Evolutionary conservation across 2,113 vertebrate genomes (phyloP), one percentile per base, ranked within the genome.

Genomic region (Pelecanoides urinatrix): DNA sequence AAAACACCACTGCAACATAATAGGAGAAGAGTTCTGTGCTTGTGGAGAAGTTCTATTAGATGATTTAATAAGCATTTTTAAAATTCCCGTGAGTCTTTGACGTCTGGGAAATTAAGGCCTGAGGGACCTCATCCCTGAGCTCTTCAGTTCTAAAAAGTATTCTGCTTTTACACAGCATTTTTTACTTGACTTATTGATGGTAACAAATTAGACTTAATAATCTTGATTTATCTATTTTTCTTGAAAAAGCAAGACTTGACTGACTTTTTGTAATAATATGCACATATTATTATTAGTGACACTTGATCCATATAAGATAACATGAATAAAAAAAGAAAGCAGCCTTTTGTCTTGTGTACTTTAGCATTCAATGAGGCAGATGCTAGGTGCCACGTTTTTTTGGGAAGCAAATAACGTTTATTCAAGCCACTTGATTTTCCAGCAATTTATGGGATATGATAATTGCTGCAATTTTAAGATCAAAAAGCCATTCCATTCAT

Each of bases 401-500:
- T 6, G 90, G 79, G 40, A 96, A 96, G 93, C 61, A 97, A 97
- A 88, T 96, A 94, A 85, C 94, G 25, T 94, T 81, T 97, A 92
- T 97, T 97, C 95, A 97, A 97, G 66, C 63, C 88, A 96, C 85
- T 98, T 97, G 92, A 96, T 98, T 98, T 98, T 97, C 59, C 89
- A 95, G n/a, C 80, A 94, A 52, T 96, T 97, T 93, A 63, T 88
- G 70, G 93, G 85, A 94, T 96, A 95, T 34, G 91, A 93, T 98
- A 98, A 97, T 97, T 97, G 93, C 91, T 96, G 78, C 91, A 94
- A 95, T 98, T 98, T 93, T 96, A 97, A 97, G 94, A 96, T 92
- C 92, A 82, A 81, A 83, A 95, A 82, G 50, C 40, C 76, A 89
- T 95, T 97, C 71, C 74, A 22, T 94, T 97, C 66, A 80, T 91